Conservation (phyloP, 2,113 vertebrate species). For the Nipponia nippon region DNA sequence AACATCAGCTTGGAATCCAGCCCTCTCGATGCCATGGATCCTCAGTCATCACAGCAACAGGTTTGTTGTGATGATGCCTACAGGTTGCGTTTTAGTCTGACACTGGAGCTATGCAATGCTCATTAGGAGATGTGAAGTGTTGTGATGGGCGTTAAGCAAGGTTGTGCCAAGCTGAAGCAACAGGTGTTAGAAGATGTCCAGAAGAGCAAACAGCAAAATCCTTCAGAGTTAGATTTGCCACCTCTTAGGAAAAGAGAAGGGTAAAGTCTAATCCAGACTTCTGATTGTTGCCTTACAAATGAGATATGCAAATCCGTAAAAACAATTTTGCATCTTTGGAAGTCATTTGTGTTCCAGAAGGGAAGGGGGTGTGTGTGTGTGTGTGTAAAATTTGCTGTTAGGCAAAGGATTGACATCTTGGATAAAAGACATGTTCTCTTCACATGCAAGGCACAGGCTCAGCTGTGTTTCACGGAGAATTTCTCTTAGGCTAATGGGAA, state of each 20-base stretch:
- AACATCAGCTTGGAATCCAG: background rate
- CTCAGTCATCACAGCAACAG: background rate
- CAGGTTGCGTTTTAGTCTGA: background rate
- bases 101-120: background rate
- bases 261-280: background rate
- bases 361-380: background rate
- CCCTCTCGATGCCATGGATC: background rate
- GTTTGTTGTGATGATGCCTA: background rate
- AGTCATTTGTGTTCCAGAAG: background rate
- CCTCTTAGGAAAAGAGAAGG: background rate
- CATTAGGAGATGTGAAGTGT: background rate
- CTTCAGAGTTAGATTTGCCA: background rate
- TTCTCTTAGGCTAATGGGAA: background rate
- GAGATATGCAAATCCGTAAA: background rate
- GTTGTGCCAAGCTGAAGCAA: background rate
- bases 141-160: background rate
- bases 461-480: background rate
- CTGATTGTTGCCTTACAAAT: background rate
- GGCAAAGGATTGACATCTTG: background rate
- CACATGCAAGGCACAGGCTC: background rate
- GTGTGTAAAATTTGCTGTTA: background rate
- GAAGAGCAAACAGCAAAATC: background rate
- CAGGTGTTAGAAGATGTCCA: background rate
- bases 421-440: background rate
- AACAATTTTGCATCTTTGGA: background rate